Base-by-base conservation (phyloP, 2,113 vertebrate species). In the Baryphthengus martii region DNA sequence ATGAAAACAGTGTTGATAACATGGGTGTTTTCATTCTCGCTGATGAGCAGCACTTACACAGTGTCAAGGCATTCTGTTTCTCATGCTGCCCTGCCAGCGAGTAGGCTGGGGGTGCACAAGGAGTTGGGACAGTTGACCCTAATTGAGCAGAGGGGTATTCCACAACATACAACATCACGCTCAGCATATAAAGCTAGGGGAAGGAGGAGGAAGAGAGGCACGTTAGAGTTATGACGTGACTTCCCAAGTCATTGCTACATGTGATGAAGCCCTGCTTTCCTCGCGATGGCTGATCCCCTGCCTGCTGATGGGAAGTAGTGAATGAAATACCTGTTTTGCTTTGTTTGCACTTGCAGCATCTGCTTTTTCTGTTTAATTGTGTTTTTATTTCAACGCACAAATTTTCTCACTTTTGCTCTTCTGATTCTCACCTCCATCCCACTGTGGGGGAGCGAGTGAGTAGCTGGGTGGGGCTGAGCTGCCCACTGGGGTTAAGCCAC, bases 381-480 rank as follows among this genome's bases (percentile, higher is more conserved):
- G 31, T 26, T 19, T 49, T 84, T 87, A 35, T 45, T 49, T 45
- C 21, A 33, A 72, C n/a, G n/a, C n/a, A n/a, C n/a, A n/a, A n/a
- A n/a, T n/a, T n/a, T n/a, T n/a, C n/a, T n/a, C n/a, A n/a, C n/a
- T n/a, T n/a, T n/a, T n/a, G n/a, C n/a, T n/a, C n/a, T n/a, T n/a
- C n/a, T n/a, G n/a, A n/a, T n/a, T 52, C 40, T 92, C 26, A 26
- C 3, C 23, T n/a, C 33, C 23, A 29, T 26, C 17, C 33, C 40
- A 13, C 23, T 17, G 59, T 1, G 5, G 12, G 35, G 21, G 7
- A 39, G 26, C 6, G 23, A 72, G 24, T 0, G 0, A 67, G 68
- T 6, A 1, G 47, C 40, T 62, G 40, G 0, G 3, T 6, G 35
- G 29, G 13, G 39, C 66, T 75, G 33, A 88, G 67, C 53, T 59